Base-by-base conservation (phyloP, 1,140 invertebrate species). In the Antheraea mylitta region DNA sequence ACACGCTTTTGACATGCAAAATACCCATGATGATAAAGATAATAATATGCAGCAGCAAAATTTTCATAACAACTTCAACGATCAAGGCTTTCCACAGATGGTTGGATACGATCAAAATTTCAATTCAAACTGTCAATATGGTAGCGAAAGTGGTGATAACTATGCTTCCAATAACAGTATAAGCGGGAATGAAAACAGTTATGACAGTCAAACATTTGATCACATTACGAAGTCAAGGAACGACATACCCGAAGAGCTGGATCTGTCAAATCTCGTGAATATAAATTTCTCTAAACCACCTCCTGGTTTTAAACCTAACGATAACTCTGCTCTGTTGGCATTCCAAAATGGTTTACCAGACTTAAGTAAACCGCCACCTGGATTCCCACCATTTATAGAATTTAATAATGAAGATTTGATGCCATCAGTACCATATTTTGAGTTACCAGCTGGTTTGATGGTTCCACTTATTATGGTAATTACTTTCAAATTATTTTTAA, bases 371-470 rank as follows among this genome's bases (percentile, higher is more conserved):
- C 97, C 97, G 7, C 97, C 97, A 0, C 97, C 96, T 19, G 96
- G 96, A 19, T 97, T 97, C 86, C 93, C 94, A 3, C 93, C 94
- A 4, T 93, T 93, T 65, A 85, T 82, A 11, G 92, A 93, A 76
- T 78, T 91, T 11, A 87, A 85, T 69, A 89, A 94, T 65, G 96
- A 97, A 76, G 96, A 97, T 74, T 90, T 97, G 64, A 95, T 98
- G 90, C 98, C 98, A 13, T 96, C 96, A 66, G 96, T 98, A 73
- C 98, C 98, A 63, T 99, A 99, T 87, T 99, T 97, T 89, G 98
- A 99, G 85, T 93, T 99, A 66, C 99, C 99, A 16, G 98, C 98
- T 73, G 98, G 98, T 65, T 92, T 99, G 0, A 99, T 99, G 96
- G 97, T 98, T 42, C 97, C 98, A 11, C 92, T 99, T 9, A 97